These are phyloP conservation scores for Paraescarpia echinospica DNA, from an alignment of 1,140 invertebrate genomes.

Conservation along the genomic window DNA sequence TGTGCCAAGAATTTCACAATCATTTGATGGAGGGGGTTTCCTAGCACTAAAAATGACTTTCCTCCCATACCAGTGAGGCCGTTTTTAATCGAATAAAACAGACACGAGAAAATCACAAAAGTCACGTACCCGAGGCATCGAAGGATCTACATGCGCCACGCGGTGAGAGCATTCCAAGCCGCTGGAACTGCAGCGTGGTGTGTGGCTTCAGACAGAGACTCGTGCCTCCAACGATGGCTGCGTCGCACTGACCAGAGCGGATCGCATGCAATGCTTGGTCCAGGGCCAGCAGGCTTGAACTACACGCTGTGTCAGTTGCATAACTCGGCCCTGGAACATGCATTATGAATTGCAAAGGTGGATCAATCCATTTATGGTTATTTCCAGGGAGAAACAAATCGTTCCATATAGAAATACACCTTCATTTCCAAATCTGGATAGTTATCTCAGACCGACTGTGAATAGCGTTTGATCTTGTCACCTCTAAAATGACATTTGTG, in stretches of 20 bases:
- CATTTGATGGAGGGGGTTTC: no score
- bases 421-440: no score
- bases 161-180: slow-evolving; percentile 84
- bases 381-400: not conserved
- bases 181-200: slow-evolving; percentile 88
- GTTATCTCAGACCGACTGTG: no score
- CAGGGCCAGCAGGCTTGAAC: slow-evolving; percentile 85
- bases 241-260: slow-evolving; percentile 81
- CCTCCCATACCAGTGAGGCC: not conserved
- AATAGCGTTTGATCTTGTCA: no score
- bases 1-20: no score
- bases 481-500: not conserved
- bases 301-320: slow-evolving; percentile 93
- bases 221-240: slow-evolving; percentile 86
- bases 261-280: slow-evolving; percentile 84
- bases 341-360: not conserved
- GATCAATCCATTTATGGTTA: not conserved
- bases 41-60: not conserved
- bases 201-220: slow-evolving; percentile 85
- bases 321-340: slow-evolving; percentile 78
- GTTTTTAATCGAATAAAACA: not conserved
- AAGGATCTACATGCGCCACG: slow-evolving; percentile 93
- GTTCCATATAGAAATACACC: no score
- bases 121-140: slow-evolving; percentile 73
- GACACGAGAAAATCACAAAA: slow-evolving; percentile 9